phyloP scores from a whole-genome alignment of 1,140 invertebrate species.

The Alviniconcha marisindica region DNA sequence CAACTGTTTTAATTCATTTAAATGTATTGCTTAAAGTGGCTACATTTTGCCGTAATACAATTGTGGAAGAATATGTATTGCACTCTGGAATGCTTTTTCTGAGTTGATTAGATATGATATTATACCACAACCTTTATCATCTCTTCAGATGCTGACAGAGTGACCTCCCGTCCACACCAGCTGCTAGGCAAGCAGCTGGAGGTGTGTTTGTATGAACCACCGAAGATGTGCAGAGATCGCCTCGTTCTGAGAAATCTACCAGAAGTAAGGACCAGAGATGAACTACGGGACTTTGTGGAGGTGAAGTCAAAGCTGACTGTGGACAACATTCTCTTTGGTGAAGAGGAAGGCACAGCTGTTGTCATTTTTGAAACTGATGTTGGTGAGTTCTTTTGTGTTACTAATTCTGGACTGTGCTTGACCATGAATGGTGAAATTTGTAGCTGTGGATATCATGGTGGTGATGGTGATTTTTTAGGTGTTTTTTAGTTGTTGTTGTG shows the following conservation, averaged over 20 bases:
- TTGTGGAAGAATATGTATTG: no score
- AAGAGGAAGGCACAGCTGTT: slow-evolving; percentile 34
- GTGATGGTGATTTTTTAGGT: no score
- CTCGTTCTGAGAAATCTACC: slow-evolving; percentile 2
- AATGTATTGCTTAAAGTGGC: no score
- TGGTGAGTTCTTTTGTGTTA: slow-evolving; percentile 6
- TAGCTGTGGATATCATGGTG: no score
- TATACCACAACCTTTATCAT: no score
- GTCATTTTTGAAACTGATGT: slow-evolving; percentile 29
- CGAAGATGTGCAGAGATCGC: slow-evolving; percentile 28
- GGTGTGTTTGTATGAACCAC: slow-evolving; percentile 20
- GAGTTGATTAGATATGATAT: no score
- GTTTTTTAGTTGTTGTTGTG: no score
- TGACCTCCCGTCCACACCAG: slow-evolving; percentile 19
- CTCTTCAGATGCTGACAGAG: slow-evolving; percentile 19
- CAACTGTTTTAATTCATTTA: no score
- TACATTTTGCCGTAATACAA: no score
- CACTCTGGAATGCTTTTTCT: no score
- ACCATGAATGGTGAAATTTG: no score
- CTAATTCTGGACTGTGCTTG: no score
- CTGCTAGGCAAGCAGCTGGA: not conserved
- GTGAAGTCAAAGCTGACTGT: not conserved
- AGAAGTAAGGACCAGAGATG: not conserved
- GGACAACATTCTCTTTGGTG: slow-evolving; percentile 12
- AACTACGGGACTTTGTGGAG: slow-evolving; percentile 30